phyloP scores from a whole-genome alignment of 2,113 vertebrate species.

The Neodon shergylaensis region DNA sequence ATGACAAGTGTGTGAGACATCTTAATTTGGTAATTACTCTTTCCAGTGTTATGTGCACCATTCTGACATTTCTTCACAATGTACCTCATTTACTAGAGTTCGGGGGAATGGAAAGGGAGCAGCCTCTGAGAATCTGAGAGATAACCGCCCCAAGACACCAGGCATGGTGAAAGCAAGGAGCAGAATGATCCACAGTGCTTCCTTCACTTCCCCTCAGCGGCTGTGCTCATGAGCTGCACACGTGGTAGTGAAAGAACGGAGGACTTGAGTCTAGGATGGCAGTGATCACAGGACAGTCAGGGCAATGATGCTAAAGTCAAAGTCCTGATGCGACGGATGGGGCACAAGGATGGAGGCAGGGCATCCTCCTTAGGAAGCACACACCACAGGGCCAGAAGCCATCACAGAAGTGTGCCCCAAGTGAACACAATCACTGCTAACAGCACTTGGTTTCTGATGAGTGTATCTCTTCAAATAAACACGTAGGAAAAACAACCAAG shows the following conservation, averaged over 20 bases:
- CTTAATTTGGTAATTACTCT: background rate
- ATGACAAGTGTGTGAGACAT: background rate
- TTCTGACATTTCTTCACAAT: background rate
- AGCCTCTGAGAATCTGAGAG: too few species aligned
- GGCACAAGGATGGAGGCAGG: background rate
- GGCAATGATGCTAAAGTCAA: too few species aligned
- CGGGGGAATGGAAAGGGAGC: background rate
- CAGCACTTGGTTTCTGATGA: background rate
- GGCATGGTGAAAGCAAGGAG: background rate
- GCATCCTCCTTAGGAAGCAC: background rate
- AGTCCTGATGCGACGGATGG: background rate
- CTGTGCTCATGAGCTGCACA: background rate
- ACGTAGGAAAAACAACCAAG: background rate
- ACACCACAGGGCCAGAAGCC: background rate
- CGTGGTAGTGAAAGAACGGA: too few species aligned
- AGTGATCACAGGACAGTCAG: background rate
- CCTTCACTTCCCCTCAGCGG: background rate
- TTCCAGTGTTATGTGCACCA: background rate
- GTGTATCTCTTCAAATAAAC: background rate
- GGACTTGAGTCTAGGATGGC: accelerated
- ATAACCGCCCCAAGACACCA: background rate
- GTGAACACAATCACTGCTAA: too few species aligned
- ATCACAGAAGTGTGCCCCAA: background rate
- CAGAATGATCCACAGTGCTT: background rate
- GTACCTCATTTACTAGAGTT: background rate